Conservation (phyloP, 2,888 invertebrate genomes). For the Metellina segmentata region DNA sequence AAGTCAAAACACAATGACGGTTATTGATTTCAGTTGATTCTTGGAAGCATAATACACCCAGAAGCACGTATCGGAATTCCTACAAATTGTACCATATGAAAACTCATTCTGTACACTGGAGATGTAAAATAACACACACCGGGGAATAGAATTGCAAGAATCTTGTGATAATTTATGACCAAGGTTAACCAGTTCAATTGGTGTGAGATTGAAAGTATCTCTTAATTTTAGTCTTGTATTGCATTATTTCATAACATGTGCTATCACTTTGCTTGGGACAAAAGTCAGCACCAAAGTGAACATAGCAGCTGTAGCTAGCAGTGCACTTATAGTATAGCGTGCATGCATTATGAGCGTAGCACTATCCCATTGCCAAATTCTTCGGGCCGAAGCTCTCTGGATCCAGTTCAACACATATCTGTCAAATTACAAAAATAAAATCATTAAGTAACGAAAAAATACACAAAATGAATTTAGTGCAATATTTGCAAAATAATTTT, state of each 20-base stretch:
- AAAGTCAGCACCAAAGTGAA: conserved; percentile 74
- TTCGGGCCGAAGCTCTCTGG: conserved; percentile 50
- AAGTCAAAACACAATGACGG: background rate
- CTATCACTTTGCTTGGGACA: conserved; percentile 64
- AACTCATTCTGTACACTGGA: background rate
- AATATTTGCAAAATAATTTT: no score
- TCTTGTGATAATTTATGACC: background rate
- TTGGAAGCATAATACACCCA: background rate
- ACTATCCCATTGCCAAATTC: conserved; percentile 63
- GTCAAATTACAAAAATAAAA: background rate
- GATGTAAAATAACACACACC: background rate
- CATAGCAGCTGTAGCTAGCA: conserved; percentile 74
- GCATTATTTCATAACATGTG: conserved; percentile 79
- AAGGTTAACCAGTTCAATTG: background rate
- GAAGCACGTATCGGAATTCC: background rate
- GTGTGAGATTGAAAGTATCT: background rate
- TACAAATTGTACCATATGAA: background rate
- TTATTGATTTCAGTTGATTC: background rate
- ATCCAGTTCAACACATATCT: conserved; percentile 53
- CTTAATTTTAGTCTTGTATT: background rate
- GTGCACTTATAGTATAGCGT: conserved; percentile 71
- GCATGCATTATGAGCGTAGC: conserved; percentile 61
- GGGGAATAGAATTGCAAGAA: conserved; percentile 14
- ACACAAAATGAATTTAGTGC: no score
- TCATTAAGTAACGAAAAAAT: background rate